A percentile compares a stretch with the other conserved stretches of the same genome.
These are phyloP conservation scores for Limnephilus auricula DNA, from an alignment of 2,888 invertebrate genomes.

Conservation along the genomic window DNA sequence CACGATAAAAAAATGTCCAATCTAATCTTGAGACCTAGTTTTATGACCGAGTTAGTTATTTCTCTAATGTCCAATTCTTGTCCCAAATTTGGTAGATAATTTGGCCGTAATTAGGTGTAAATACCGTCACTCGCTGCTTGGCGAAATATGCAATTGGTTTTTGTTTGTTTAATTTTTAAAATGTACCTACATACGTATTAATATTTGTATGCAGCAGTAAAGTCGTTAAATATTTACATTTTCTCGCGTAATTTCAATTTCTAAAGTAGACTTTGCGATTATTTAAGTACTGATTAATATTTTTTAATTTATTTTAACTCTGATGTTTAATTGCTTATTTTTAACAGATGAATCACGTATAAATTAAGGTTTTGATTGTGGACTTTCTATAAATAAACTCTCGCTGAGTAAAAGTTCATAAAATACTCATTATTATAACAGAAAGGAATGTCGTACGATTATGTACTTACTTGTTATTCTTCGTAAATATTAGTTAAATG, in stretches of 20 bases:
- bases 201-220: not conserved
- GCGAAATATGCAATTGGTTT: not conserved
- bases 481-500: not conserved
- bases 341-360: not conserved
- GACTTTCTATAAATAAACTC: not conserved
- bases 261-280: not conserved
- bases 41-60: not conserved
- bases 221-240: not conserved
- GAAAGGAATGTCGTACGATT: not conserved
- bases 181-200: not conserved
- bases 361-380: not conserved
- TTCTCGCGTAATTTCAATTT: slow-evolving; percentile 2
- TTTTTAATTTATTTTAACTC: not conserved
- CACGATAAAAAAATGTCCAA: not conserved
- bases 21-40: not conserved
- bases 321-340: not conserved
- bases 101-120: not conserved
- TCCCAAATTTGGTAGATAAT: not conserved
- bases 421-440: not conserved
- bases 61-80: not conserved
- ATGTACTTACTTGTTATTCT: not conserved
- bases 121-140: not conserved
- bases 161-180: not conserved
- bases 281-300: not conserved
- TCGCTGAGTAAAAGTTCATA: not conserved